Evolutionary conservation across 92 coral and sea anemone genomes (phyloP).

Genomic region (Parazoanthus swiftii): DNA sequence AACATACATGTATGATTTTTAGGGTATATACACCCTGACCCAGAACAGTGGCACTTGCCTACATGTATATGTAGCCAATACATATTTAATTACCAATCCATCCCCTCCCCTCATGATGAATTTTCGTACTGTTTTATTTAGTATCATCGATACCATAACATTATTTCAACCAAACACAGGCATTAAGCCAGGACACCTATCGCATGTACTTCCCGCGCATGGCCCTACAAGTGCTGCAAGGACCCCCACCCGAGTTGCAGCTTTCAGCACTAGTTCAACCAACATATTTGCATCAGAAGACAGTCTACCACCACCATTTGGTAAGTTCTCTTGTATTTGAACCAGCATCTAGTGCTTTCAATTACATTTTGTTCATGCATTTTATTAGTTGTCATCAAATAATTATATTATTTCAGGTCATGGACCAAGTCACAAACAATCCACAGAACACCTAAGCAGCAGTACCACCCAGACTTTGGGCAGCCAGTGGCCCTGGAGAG

Average conservation of each 20-base stretch:
- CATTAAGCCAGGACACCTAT: slow-evolving; percentile 24
- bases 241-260: slow-evolving; percentile 40
- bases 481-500: slow-evolving; percentile 80
- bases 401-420: slow-evolving; percentile 13
- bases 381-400: neutral
- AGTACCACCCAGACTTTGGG: slow-evolving; percentile 39
- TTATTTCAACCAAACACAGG: slow-evolving; percentile 6
- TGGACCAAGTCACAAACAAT: slow-evolving; percentile 42
- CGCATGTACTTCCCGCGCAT: neutral
- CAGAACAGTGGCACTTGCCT: no score
- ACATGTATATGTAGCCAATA: no score
- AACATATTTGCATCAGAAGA: slow-evolving; percentile 52
- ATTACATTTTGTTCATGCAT: neutral
- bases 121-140: neutral
- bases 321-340: slow-evolving; percentile 21
- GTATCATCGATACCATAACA: neutral
- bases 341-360: no score
- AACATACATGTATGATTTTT: no score
- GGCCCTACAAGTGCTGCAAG: slow-evolving; percentile 14
- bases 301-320: slow-evolving; percentile 66
- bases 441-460: slow-evolving; percentile 44
- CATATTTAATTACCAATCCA: no score
- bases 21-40: no score
- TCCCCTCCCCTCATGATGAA: no score
- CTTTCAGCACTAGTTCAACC: slow-evolving; percentile 27